Percentiles rank a stretch among this genome's conserved stretches.
phyloP scores from a whole-genome alignment of 2,797 vertebrate species.

The Champsocephalus gunnari region DNA sequence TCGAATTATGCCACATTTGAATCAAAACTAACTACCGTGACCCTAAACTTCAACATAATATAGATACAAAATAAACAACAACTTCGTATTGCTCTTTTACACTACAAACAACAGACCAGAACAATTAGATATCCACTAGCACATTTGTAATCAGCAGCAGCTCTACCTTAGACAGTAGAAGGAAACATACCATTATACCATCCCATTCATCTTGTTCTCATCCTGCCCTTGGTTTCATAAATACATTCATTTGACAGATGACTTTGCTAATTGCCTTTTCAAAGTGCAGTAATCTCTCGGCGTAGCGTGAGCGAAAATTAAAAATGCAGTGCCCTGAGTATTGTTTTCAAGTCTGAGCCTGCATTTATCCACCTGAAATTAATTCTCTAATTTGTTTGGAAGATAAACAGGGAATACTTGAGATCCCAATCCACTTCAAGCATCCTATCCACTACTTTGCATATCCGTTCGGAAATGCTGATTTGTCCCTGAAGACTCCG shows the following conservation, averaged over 20 bases:
- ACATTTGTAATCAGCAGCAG: slow-evolving; percentile 52
- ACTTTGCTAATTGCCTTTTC: slow-evolving; percentile 76
- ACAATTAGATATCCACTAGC: slow-evolving; percentile 21
- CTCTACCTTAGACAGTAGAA: slow-evolving; percentile 33
- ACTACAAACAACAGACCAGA: slow-evolving; percentile 4
- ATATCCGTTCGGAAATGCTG: slow-evolving; percentile 65
- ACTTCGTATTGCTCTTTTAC: not conserved
- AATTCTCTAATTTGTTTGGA: slow-evolving; percentile 79
- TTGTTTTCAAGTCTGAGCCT: slow-evolving; percentile 70
- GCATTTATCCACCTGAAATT: slow-evolving; percentile 81
- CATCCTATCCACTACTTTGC: slow-evolving; percentile 63
- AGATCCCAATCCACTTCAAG: slow-evolving; percentile 76
- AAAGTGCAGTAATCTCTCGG: slow-evolving; percentile 67
- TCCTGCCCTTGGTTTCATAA: slow-evolving; percentile 54
- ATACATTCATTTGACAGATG: slow-evolving; percentile 67
- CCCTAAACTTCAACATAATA: no score
- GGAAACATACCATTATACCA: slow-evolving; percentile 21
- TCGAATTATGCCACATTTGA: no score
- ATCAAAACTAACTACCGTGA: no score
- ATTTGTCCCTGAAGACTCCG: slow-evolving; percentile 66
- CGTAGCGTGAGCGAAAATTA: slow-evolving; percentile 66
- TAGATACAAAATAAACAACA: no score
- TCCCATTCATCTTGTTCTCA: slow-evolving; percentile 48
- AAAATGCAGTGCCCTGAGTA: slow-evolving; percentile 70
- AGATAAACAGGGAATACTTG: slow-evolving; percentile 78